Conservation (phyloP, 2,888 invertebrate species). For the Caenorhabditis auriculariae region DNA sequence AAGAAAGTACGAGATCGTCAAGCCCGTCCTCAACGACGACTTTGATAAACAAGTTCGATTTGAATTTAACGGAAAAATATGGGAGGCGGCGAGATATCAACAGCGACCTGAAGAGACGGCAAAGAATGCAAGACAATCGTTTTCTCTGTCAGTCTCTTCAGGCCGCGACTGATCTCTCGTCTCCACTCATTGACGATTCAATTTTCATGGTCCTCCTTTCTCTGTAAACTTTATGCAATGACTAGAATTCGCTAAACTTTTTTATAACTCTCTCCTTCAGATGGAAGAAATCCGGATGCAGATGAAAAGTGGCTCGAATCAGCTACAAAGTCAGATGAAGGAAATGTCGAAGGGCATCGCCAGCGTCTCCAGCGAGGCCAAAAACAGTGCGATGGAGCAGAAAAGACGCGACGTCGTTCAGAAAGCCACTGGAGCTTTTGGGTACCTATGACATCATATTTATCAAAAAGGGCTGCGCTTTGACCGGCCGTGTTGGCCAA, state of each 20-base stretch:
- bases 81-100: not conserved
- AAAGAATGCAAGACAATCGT: too few species aligned
- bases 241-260: not conserved
- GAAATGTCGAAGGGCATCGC: slow-evolving; percentile 35
- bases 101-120: too few species aligned
- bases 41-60: slow-evolving; percentile 57
- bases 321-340: slow-evolving; percentile 49
- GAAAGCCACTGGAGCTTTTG: slow-evolving; percentile 29
- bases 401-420: slow-evolving; percentile 21
- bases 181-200: not conserved
- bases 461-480: not conserved
- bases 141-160: too few species aligned
- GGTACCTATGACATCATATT: slow-evolving; percentile 5
- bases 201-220: not conserved
- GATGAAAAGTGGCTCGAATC: slow-evolving; percentile 52
- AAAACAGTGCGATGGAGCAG: slow-evolving; percentile 27
- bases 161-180: too few species aligned
- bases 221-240: not conserved
- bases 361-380: slow-evolving; percentile 31
- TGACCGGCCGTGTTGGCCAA: too few species aligned
- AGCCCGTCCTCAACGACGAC: slow-evolving; percentile 58
- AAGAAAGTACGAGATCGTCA: slow-evolving; percentile 49
- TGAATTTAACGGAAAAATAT: not conserved
- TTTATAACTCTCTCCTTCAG: slow-evolving; percentile 18
- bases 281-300: slow-evolving; percentile 59